Conservation (phyloP, 2,113 vertebrate species). For the Xenopus borealis region DNA sequence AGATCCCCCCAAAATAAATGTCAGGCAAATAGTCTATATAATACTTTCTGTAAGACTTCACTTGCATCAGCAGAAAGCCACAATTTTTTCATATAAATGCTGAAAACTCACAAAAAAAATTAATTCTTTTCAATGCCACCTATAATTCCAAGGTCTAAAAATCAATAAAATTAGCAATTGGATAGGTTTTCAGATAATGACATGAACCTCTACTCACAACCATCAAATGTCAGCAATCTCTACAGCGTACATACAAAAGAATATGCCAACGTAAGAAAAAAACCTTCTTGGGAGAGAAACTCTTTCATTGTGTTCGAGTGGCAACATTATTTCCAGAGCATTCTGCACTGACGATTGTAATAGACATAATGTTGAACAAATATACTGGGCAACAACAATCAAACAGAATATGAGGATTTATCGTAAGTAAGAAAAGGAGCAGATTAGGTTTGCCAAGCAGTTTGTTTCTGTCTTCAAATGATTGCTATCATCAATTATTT, state of each 20-base stretch:
- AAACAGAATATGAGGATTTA: neutral
- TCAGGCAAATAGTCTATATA: no score
- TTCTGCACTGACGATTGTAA: neutral
- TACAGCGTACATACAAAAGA: neutral
- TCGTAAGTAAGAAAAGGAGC: neutral
- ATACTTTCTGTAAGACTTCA: no score
- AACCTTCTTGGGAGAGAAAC: neutral
- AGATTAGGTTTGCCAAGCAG: neutral
- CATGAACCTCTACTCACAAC: neutral
- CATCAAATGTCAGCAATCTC: neutral
- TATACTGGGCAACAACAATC: neutral
- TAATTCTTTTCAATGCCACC: neutral
- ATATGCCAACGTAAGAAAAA: neutral
- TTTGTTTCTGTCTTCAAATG: neutral
- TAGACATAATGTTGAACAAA: neutral
- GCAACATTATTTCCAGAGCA: no score
- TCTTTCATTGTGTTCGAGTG: neutral
- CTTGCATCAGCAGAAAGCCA: no score
- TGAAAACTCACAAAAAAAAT: neutral
- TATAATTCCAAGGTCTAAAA: neutral
- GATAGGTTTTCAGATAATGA: neutral
- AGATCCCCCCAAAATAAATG: no score
- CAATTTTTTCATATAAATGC: no score
- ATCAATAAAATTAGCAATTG: neutral
- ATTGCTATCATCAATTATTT: slow-evolving; percentile 6